Conservation (phyloP, 2,888 invertebrate species). For the Plebejus melissa region DNA sequence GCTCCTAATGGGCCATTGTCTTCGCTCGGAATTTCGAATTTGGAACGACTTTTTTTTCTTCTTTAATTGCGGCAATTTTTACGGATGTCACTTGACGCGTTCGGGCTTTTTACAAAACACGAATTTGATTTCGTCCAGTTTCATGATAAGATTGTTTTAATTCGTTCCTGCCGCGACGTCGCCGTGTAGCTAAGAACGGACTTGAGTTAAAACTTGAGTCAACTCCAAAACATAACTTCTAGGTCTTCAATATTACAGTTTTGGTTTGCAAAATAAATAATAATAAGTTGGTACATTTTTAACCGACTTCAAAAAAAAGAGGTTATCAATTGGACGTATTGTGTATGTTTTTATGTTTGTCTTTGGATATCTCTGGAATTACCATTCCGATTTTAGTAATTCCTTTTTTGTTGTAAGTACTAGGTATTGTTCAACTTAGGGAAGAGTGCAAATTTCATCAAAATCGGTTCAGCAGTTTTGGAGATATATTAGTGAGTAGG, state of each 20-base stretch:
- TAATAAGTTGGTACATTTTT: too few relatives aligned
- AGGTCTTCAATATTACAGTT: too few relatives aligned
- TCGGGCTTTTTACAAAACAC: slow-evolving; percentile 44
- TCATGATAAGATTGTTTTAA: slow-evolving; percentile 32
- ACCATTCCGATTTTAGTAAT: too few relatives aligned
- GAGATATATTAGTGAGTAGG: too few relatives aligned
- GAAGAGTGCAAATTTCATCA: too few relatives aligned
- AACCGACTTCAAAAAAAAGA: too few relatives aligned
- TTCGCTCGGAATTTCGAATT: slow-evolving; percentile 50
- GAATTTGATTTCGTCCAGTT: slow-evolving; percentile 39
- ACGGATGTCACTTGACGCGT: slow-evolving; percentile 58
- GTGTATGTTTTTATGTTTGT: too few relatives aligned
- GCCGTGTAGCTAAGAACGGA: neutral
- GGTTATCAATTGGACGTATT: too few relatives aligned
- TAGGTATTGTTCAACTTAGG: too few relatives aligned
- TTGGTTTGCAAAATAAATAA: neutral
- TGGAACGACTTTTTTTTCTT: slow-evolving; percentile 56
- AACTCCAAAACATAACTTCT: neutral
- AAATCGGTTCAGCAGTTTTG: too few relatives aligned
- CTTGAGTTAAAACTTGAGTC: neutral
- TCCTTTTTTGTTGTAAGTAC: too few relatives aligned
- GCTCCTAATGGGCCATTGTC: slow-evolving; percentile 73
- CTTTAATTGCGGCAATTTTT: slow-evolving; percentile 75
- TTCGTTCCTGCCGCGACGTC: slow-evolving; percentile 5
- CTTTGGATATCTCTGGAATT: too few relatives aligned